Conservation (phyloP, 2,797 vertebrate species). For the Steatocranus sp. region DNA sequence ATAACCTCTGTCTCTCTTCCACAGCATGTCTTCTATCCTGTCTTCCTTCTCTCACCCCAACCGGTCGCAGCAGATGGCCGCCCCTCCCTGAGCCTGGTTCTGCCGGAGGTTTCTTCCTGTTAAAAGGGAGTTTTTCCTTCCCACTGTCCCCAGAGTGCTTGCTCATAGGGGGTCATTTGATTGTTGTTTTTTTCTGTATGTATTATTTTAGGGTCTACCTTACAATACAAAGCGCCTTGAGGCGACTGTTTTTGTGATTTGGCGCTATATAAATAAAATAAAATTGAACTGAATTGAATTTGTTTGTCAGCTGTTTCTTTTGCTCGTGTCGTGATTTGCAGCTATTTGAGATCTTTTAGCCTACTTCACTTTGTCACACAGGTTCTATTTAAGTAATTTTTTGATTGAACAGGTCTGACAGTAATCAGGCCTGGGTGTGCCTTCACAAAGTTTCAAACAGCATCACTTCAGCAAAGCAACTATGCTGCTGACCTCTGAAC, state of each 20-base stretch:
- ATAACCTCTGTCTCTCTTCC: not conserved
- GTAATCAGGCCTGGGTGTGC: not conserved
- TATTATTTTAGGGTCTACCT: not conserved
- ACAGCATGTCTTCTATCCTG: not conserved
- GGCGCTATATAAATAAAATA: not conserved
- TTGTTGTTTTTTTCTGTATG: not conserved
- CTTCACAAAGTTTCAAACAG: constrained; percentile 19
- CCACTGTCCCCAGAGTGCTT: not conserved
- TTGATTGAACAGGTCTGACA: not conserved
- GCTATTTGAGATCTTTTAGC: not conserved
- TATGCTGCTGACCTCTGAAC: constrained; percentile 49
- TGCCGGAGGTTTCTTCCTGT: not conserved
- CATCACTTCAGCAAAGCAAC: constrained; percentile 30
- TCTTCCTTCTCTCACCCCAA: not conserved
- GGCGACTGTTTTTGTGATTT: not conserved
- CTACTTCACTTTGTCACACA: not conserved
- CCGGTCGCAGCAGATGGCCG: not conserved
- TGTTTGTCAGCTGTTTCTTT: not conserved
- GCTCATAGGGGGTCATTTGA: not conserved
- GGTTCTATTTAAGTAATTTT: not conserved
- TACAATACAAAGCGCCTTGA: not conserved
- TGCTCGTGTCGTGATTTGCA: not conserved
- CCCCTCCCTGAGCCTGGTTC: not conserved
- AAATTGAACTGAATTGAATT: not conserved
- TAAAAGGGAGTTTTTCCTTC: not conserved